Evolutionary conservation across 2,888 invertebrate genomes (phyloP).

Genomic region (Sisyra terminalis): DNA sequence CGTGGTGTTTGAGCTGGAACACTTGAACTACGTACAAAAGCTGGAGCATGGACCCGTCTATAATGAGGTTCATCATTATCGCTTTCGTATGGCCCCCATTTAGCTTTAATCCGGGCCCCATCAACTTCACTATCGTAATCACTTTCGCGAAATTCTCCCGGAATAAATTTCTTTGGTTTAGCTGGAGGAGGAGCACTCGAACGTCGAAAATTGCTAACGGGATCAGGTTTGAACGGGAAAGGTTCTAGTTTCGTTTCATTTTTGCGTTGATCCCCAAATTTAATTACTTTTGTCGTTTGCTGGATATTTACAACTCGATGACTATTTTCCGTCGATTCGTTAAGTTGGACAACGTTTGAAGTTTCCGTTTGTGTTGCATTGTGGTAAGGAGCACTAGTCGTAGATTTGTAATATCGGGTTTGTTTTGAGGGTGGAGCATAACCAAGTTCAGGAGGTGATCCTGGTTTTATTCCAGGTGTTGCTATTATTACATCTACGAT

Average conservation of each 20-base stretch:
- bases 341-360: conserved; percentile 51
- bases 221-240: conserved; percentile 29
- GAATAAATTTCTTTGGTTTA: conserved; percentile 45
- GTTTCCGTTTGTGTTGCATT: conserved; percentile 48
- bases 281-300: conserved; percentile 50
- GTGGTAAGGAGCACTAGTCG: conserved; percentile 37
- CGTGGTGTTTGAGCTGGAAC: conserved; percentile 28
- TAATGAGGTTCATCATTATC: conserved; percentile 40
- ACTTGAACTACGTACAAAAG: conserved; percentile 30
- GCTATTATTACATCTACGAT: conserved; percentile 20
- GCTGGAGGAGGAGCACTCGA: conserved; percentile 30
- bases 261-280: conserved; percentile 37
- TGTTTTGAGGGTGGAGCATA: conserved; percentile 33
- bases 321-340: conserved; percentile 47
- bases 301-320: conserved; percentile 48
- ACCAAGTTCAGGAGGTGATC: conserved; percentile 38
- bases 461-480: conserved; percentile 30
- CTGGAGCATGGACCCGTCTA: conserved; percentile 42
- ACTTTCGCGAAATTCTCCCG: conserved; percentile 46
- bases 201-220: conserved; percentile 22
- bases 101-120: conserved; percentile 36
- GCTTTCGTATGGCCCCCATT: conserved; percentile 44
- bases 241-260: conserved; percentile 24
- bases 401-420: conserved; percentile 36
- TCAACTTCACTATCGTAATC: conserved; percentile 57